Percentiles rank a stretch among this genome's conserved stretches.
Conservation (phyloP, 2,888 invertebrate species). For the Latrodectus elegans region DNA sequence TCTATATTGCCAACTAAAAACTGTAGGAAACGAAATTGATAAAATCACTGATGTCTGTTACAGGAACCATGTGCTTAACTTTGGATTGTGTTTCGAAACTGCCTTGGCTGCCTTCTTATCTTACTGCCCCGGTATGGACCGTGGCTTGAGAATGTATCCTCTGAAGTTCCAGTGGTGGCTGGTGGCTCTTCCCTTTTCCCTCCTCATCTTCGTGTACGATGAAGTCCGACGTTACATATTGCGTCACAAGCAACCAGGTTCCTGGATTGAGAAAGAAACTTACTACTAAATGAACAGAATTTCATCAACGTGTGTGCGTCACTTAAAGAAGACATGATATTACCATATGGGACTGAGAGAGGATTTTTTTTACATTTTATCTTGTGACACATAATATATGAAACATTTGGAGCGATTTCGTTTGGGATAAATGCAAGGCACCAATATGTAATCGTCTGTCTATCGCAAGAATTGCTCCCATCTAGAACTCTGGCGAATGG, state of each 20-base stretch:
- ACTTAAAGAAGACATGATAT: no score
- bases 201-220: conserved; percentile 98
- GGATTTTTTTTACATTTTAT: no score
- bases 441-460: no score
- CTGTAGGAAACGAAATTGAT: no score
- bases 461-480: no score
- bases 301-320: no score
- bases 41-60: conserved; percentile 59
- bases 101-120: conserved; percentile 76
- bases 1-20: no score
- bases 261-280: conserved; percentile 99
- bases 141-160: conserved; percentile 74
- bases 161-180: conserved; percentile 86
- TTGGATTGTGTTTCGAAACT: conserved; percentile 77
- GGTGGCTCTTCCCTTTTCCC: conserved; percentile 97
- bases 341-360: no score
- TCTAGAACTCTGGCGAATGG: no score
- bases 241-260: conserved; percentile 96
- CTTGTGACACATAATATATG: no score
- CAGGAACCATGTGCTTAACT: conserved; percentile 75
- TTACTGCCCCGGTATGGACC: conserved; percentile 77
- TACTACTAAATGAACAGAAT: conserved; percentile 81
- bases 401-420: no score
- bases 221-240: conserved; percentile 97
- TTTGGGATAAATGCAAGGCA: no score